These are phyloP conservation scores for Mastomys natalensis DNA, from an alignment of 2,113 vertebrate genomes.

Conservation along the genomic window DNA sequence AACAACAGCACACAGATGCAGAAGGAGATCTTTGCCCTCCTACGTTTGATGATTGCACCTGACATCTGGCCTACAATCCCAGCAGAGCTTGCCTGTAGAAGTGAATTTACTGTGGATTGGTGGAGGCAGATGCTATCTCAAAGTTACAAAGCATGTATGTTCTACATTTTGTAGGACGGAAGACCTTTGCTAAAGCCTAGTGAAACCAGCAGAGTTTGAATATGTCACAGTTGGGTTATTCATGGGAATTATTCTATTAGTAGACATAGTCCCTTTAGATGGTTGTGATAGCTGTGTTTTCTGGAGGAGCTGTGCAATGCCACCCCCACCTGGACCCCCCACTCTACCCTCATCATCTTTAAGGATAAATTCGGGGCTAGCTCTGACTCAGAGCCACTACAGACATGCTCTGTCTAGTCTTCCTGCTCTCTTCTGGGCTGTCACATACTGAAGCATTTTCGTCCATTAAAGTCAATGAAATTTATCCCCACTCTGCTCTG, in stretches of 20 bases:
- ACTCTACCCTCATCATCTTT: neutral
- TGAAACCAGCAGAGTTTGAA: neutral
- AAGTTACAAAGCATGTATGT: neutral
- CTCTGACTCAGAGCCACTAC: rapidly evolving
- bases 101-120: neutral
- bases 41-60: neutral
- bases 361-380: neutral
- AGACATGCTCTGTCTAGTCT: neutral
- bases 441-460: neutral
- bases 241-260: neutral
- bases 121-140: neutral
- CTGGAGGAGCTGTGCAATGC: neutral
- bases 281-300: neutral
- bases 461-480: neutral
- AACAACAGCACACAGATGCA: rapidly evolving
- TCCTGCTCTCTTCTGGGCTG: neutral
- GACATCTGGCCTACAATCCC: neutral
- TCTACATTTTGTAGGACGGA: neutral
- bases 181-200: neutral
- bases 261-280: neutral
- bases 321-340: neutral
- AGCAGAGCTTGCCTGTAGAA: neutral
- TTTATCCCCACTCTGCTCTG: slow-evolving; percentile 36
- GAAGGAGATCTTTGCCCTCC: neutral
- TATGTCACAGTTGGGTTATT: neutral